Conservation (phyloP, 2,797 vertebrate species). For the Acanthurus tractus region DNA sequence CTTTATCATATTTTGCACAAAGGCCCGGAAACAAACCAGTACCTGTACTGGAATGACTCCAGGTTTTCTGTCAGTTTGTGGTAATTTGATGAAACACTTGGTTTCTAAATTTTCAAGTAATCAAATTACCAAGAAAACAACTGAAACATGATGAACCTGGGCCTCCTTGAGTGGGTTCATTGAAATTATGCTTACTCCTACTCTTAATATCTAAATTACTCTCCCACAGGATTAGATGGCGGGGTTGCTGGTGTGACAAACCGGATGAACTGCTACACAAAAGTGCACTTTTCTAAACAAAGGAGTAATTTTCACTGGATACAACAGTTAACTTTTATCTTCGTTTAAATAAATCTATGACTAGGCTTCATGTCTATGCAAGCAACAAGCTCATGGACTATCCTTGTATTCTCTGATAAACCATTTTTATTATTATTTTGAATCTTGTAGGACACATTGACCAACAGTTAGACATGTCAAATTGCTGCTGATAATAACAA, state of each 20-base stretch:
- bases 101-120: slow-evolving; percentile 5
- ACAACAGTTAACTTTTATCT: slow-evolving; percentile 12
- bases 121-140: neutral
- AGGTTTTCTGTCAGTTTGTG: slow-evolving; percentile 2
- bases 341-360: neutral
- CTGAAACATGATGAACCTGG: too few species aligned
- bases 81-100: slow-evolving; percentile 3
- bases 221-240: slow-evolving; percentile 4
- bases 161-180: too few species aligned
- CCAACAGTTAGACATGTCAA: neutral
- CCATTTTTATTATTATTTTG: slow-evolving; percentile 3
- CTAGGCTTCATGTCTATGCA: neutral
- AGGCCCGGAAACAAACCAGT: neutral
- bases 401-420: neutral
- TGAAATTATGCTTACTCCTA: too few species aligned
- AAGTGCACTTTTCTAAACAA: too few species aligned
- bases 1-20: slow-evolving; percentile 6
- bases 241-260: neutral
- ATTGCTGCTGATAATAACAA: neutral
- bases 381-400: neutral
- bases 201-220: slow-evolving; percentile 13
- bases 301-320: neutral
- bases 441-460: neutral
- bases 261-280: too few species aligned
- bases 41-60: neutral